Conservation (phyloP, 2,888 invertebrate species). For the Chalcosyrphus nemorum region DNA sequence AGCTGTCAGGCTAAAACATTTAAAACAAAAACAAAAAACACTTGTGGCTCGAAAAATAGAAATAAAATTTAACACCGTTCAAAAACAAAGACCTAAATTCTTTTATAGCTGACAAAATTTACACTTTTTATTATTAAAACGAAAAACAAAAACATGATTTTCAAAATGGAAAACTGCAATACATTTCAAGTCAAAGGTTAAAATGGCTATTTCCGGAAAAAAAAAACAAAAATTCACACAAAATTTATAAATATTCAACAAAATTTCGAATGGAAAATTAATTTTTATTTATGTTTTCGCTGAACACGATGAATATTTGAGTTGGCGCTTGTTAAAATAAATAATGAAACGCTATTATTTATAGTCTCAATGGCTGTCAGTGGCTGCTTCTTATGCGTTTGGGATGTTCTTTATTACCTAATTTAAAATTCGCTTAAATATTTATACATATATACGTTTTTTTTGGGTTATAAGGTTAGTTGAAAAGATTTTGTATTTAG, state of each 20-base stretch:
- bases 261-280: slow-evolving; percentile 13
- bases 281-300: slow-evolving; percentile 20
- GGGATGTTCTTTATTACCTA: background rate
- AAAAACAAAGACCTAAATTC: too few relatives aligned
- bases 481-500: background rate
- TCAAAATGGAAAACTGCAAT: too few relatives aligned
- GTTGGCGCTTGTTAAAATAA: background rate
- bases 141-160: too few relatives aligned
- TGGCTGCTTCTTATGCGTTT: background rate
- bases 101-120: too few relatives aligned
- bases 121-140: too few relatives aligned
- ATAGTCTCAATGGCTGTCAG: background rate
- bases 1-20: too few relatives aligned
- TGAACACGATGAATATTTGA: background rate
- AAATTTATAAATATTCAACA: slow-evolving; percentile 12
- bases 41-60: too few relatives aligned
- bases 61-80: too few relatives aligned
- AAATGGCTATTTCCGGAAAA: too few relatives aligned
- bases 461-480: background rate
- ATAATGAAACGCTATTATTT: background rate
- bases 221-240: too few relatives aligned
- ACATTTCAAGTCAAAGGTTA: background rate
- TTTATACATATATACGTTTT: too few relatives aligned
- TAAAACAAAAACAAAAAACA: too few relatives aligned
- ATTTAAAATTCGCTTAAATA: background rate